Base-by-base conservation (phyloP, 2,888 invertebrate genomes). In the Arge pagana region DNA sequence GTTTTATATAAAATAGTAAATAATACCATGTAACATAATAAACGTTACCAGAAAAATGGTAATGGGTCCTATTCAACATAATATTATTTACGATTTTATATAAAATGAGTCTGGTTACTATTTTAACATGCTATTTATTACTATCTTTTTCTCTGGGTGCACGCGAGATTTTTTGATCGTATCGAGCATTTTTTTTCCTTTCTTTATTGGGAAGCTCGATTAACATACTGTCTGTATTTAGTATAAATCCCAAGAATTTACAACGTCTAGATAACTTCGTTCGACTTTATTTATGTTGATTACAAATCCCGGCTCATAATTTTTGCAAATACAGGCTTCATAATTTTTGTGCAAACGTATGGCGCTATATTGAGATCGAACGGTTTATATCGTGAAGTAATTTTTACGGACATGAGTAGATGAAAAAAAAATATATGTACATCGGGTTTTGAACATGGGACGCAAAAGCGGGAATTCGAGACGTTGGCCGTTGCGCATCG, bases 331-430 rank as follows among this genome's bases (percentile, higher is more conserved):
- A 62, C 53, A 13, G 59, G 59, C 50, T 60, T 62, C 21, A 63
- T 13, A 5, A 64, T 23, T 55, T 64, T 65, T 4, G 64, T 62
- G 42, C 63, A 65, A 1, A 60, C 31, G 40, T 35, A 64, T 4
- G 64, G 62, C 5, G 56, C 53, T 11, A 55, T 54, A 28, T 53
- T 57, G 13, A 64, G 45, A 4, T 63, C 62, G 49, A 65, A 64
- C 6, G 63, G 65, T n/a, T n/a, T n/a, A n/a, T n/a, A n/a, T n/a
- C n/a, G n/a, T n/a, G n/a, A n/a, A n/a, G n/a, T n/a, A n/a, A n/a
- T n/a, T n/a, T n/a, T n/a, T n/a, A n/a, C n/a, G n/a, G n/a, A n/a
- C n/a, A n/a, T n/a, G n/a, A n/a, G n/a, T n/a, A n/a, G n/a, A n/a
- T n/a, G n/a, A n/a, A n/a, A n/a, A n/a, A n/a, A n/a, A n/a, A n/a